Conservation (phyloP, 2,113 vertebrate species). For the Urocynchramus pylzowi region DNA sequence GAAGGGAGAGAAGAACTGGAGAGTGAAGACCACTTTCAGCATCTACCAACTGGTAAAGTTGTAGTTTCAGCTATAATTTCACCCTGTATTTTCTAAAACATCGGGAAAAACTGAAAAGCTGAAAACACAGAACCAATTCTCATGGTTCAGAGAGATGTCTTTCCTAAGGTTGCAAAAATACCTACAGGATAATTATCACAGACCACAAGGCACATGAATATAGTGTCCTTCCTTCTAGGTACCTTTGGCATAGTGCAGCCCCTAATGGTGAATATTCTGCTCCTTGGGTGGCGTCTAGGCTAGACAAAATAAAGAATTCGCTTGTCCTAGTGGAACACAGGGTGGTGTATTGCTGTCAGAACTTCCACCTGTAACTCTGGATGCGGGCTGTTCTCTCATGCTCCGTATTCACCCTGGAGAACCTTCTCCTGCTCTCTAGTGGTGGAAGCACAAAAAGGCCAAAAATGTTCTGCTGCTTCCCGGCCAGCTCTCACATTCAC, state of each 20-base stretch:
- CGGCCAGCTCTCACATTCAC: background rate
- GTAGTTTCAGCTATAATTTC: background rate
- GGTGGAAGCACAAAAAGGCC: background rate
- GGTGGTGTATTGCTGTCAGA: background rate
- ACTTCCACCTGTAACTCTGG: background rate
- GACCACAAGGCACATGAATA: background rate
- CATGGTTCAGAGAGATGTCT: background rate
- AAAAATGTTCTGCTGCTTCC: background rate
- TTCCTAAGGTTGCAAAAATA: background rate
- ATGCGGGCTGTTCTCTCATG: background rate
- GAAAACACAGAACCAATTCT: background rate
- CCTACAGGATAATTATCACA: background rate
- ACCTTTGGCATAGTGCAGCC: background rate
- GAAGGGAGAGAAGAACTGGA: background rate
- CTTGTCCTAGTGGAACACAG: background rate
- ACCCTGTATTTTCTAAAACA: background rate
- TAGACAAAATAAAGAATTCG: background rate
- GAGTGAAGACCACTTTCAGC: background rate
- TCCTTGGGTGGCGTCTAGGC: background rate
- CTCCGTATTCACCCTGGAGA: background rate
- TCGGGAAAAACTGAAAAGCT: background rate
- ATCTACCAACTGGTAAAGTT: background rate
- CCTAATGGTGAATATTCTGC: background rate
- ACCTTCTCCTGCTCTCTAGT: constrained; percentile 46
- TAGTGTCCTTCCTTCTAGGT: background rate